A percentile compares a stretch with the other conserved stretches of the same genome.
Conservation (phyloP, 2,113 vertebrate species). For the Fregetta grallaria region DNA sequence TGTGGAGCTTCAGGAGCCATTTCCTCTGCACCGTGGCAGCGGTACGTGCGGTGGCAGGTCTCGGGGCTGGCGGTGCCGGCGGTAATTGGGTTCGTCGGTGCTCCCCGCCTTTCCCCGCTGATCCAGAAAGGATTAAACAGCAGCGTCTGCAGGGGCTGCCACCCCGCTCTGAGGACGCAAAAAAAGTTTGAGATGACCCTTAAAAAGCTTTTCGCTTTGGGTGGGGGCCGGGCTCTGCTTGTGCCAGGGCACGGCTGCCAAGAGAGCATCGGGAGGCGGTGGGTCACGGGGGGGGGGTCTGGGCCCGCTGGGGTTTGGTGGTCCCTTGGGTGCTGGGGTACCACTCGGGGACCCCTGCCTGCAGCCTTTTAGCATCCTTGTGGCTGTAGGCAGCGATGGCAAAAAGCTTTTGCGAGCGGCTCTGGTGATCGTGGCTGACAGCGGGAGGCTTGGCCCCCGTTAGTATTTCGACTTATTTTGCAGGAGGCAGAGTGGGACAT, state of each 20-base stretch:
- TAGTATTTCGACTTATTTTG: not conserved
- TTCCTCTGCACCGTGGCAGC: not conserved
- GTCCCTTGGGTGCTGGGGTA: not conserved
- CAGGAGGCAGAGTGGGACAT: not conserved
- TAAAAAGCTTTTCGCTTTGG: not conserved
- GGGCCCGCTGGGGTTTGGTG: not conserved
- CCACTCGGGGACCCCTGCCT: not conserved
- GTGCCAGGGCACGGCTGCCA: not conserved
- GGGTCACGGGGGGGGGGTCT: not conserved
- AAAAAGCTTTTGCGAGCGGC: not conserved
- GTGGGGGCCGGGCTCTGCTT: not conserved
- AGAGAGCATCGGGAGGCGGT: accelerated
- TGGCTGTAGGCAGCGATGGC: not conserved
- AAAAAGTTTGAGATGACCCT: not conserved
- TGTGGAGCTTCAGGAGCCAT: conserved; percentile 63
- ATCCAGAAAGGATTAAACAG: not conserved
- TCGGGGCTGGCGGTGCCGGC: not conserved
- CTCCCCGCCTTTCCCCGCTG: not conserved
- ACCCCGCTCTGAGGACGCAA: accelerated
- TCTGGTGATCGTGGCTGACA: not conserved
- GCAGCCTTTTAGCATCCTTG: not conserved
- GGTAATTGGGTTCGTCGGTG: not conserved
- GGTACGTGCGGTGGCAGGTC: not conserved
- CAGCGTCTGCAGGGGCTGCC: not conserved
- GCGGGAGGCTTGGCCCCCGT: not conserved